Base-by-base conservation (phyloP, 2,113 vertebrate species). In the Callaeas wilsoni region DNA sequence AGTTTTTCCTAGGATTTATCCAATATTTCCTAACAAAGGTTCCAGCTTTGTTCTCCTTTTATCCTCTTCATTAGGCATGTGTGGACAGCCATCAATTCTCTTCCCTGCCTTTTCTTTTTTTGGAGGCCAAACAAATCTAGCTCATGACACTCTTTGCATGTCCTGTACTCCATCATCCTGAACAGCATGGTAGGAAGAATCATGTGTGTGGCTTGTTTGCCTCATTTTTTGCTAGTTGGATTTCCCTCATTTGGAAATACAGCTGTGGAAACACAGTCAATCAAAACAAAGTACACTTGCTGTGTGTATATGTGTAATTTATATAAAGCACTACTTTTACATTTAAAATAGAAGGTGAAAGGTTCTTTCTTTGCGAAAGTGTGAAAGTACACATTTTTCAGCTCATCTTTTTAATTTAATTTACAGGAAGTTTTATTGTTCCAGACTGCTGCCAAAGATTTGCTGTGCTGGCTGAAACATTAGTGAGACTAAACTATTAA, bases 131-230 rank as follows among this genome's bases (percentile, higher is more conserved):
- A 42, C 5, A 60, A 70, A 46, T 10, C 9, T 56, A 65, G 15
- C 9, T 37, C 15, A 82, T 0, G 1, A 12, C 7, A 20, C 18
- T 44, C 6, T 16, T 62, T 62, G 9, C 6, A 15, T 25, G 19
- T 46, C 33, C 12, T 44, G 6, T 69, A 39, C 26, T 94, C 5
- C 9, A 32, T 17, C 21, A 37, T 18, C 15, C 20, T 63, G 6
- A 64, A 16, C 18, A 57, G 6, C 8, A 27, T 33, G 4, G 2
- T 60, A 29, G 39, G 21, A 86, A 80, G 8, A 56, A 60, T 42
- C 18, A 18, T 0, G 8, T 50, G 12, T 15, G 39, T 52, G 16
- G 26, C 13, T 76, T 56, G 1, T 47, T 76, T 65, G 10, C 17
- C 47, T 32, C 52, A 33, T 19, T 13, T 82, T 77, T n/a, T 67